phyloP scores from a whole-genome alignment of 2,113 vertebrate species.

The Bungarus multicinctus region DNA sequence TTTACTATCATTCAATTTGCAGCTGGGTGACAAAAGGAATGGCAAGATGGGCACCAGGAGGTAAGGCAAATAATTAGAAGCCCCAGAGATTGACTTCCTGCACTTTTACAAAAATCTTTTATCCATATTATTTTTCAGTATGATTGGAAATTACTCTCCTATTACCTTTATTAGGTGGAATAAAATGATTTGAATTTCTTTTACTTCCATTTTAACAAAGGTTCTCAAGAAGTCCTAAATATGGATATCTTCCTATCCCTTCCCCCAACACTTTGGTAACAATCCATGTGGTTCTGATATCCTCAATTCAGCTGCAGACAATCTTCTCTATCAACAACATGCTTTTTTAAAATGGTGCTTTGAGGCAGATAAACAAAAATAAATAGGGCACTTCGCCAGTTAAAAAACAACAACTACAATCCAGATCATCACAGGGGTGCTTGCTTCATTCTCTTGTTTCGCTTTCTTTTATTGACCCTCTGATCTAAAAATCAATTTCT shows the following conservation, averaged over 20 bases:
- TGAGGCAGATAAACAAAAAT: constrained; percentile 88
- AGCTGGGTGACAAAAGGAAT: neutral
- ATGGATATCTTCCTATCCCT: constrained; percentile 56
- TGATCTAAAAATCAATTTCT: constrained; percentile 72
- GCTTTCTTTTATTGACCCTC: constrained; percentile 67
- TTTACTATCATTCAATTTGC: constrained; percentile 40
- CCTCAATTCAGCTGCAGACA: constrained; percentile 90
- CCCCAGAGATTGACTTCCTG: constrained; percentile 14
- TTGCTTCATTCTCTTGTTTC: constrained; percentile 65
- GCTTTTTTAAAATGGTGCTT: constrained; percentile 90
- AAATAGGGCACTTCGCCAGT: constrained; percentile 85
- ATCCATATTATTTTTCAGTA: constrained; percentile 62
- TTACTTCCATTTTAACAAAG: constrained; percentile 57
- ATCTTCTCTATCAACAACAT: constrained; percentile 90
- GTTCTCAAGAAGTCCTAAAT: constrained; percentile 71
- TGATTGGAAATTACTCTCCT: constrained; percentile 56
- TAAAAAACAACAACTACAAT: constrained; percentile 71
- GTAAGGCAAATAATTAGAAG: constrained; percentile 32
- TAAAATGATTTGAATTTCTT: constrained; percentile 58
- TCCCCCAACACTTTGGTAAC: constrained; percentile 73
- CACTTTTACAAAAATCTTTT: constrained; percentile 45
- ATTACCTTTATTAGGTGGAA: constrained; percentile 59
- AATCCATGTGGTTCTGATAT: constrained; percentile 83
- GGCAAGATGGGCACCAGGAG: constrained; percentile 37
- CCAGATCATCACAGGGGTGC: constrained; percentile 65